Evolutionary conservation across 1,140 invertebrate genomes (phyloP).

Genomic region (Phymorhynchus buccinoides): DNA sequence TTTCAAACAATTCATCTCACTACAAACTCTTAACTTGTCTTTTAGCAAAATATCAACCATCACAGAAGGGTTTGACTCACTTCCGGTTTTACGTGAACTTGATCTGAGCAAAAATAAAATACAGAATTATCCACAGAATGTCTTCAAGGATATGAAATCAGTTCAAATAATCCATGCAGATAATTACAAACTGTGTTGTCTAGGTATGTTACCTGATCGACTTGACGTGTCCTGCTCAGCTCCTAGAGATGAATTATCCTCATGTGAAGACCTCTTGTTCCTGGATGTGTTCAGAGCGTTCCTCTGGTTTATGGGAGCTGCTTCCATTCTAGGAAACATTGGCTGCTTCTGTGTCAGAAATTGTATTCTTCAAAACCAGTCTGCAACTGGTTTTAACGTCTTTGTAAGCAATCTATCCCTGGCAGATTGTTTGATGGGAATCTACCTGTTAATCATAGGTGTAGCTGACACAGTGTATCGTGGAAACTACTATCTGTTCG

Average conservation of each 20-base stretch:
- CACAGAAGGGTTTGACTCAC: not conserved
- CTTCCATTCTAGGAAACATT: not conserved
- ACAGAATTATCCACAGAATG: not conserved
- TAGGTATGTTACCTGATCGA: not conserved
- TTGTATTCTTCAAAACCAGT: not conserved
- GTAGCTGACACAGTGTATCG: not conserved
- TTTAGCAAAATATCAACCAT: not conserved
- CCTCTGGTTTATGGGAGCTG: not conserved
- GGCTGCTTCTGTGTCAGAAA: not conserved
- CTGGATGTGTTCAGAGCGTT: not conserved
- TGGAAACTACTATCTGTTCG: not conserved
- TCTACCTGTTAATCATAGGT: not conserved
- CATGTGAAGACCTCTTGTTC: not conserved
- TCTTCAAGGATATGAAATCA: not conserved
- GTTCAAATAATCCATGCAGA: not conserved
- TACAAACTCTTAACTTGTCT: constrained; percentile 4
- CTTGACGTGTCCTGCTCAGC: not conserved
- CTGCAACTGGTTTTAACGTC: not conserved
- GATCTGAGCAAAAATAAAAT: not conserved
- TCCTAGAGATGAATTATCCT: not conserved
- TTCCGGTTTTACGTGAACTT: not conserved
- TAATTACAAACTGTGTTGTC: not conserved
- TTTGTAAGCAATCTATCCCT: constrained; percentile 1
- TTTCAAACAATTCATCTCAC: not conserved
- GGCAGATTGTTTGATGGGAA: not conserved